Percentiles rank a stretch among this genome's conserved stretches.
phyloP scores from a whole-genome alignment of 92 coral and sea anemone genomes.

The Umimayanthus kanabou region DNA sequence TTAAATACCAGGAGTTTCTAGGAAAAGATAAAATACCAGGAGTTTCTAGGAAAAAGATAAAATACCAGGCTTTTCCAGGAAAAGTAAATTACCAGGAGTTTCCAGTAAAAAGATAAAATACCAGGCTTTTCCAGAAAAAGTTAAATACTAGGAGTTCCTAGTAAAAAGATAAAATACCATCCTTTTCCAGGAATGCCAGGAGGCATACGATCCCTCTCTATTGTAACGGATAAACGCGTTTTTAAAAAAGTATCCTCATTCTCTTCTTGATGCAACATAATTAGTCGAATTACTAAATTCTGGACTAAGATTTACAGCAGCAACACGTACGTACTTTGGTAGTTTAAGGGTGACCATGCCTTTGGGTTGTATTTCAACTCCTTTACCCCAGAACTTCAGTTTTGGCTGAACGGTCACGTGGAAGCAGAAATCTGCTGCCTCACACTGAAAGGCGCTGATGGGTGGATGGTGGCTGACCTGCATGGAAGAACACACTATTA shows the following conservation, averaged over 20 bases:
- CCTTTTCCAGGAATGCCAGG: no score
- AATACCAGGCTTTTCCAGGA: no score
- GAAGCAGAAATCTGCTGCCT: constrained; percentile 81
- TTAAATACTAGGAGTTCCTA: no score
- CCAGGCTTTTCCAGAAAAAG: no score
- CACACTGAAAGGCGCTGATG: constrained; percentile 89
- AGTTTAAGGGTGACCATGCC: constrained; percentile 95
- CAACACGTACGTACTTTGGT: constrained; percentile 73
- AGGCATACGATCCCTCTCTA: no score
- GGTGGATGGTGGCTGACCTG: constrained; percentile 99
- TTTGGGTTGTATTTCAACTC: constrained; percentile 94
- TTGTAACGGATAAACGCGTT: no score
- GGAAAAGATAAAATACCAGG: no score
- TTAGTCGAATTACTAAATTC: neutral
- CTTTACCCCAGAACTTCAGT: constrained; percentile 98
- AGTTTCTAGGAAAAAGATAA: no score
- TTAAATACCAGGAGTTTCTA: no score
- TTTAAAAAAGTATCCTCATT: neutral
- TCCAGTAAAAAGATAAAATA: no score
- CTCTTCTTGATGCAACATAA: neutral
- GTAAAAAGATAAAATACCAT: no score
- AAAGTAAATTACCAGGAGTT: no score
- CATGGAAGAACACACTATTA: neutral
- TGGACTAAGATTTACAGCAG: neutral
- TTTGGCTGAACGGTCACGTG: constrained; percentile 99